A percentile compares a stretch with the other conserved stretches of the same genome.
These are phyloP conservation scores for Cerastoderma edule DNA, from an alignment of 2,888 invertebrate species.

Conservation along the genomic window DNA sequence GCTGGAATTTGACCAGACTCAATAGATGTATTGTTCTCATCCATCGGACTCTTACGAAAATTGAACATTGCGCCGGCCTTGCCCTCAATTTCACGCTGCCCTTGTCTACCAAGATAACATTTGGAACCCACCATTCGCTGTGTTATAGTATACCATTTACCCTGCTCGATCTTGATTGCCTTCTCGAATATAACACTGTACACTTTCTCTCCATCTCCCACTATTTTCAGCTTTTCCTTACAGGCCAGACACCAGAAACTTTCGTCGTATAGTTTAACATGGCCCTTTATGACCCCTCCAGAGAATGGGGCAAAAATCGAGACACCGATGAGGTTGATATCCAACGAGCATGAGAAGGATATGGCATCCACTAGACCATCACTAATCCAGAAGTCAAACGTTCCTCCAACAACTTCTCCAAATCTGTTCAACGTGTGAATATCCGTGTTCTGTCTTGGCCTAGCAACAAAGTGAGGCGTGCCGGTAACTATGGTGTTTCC, in stretches of 20 bases:
- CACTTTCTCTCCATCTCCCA: conserved; percentile 24
- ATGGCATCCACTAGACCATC: conserved; percentile 54
- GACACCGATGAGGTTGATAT: conserved; percentile 45
- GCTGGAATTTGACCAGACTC: conserved; percentile 51
- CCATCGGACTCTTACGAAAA: conserved; percentile 56
- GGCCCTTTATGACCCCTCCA: conserved; percentile 46
- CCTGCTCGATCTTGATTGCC: conserved; percentile 29
- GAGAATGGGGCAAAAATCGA: conserved; percentile 48
- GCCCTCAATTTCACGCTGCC: conserved; percentile 37
- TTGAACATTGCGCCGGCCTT: conserved; percentile 33
- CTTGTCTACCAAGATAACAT: conserved; percentile 45
- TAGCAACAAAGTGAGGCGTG: conserved; percentile 27
- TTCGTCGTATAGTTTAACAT: conserved; percentile 46
- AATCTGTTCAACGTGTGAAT: conserved; percentile 39
- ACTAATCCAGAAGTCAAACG: conserved; percentile 59
- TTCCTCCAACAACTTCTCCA: conserved; percentile 45
- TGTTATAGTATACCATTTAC: conserved; percentile 52
- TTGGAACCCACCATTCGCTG: conserved; percentile 51
- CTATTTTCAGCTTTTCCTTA: conserved; percentile 31
- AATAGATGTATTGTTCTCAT: conserved; percentile 46
- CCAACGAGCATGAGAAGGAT: conserved; percentile 43
- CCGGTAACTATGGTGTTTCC: conserved; percentile 8
- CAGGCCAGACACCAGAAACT: conserved; percentile 37
- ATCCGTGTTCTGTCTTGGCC: conserved; percentile 30
- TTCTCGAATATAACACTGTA: conserved; percentile 40